Evolutionary conservation across 2,113 vertebrate genomes (phyloP).

Genomic region (Typhlomys cinereus): DNA sequence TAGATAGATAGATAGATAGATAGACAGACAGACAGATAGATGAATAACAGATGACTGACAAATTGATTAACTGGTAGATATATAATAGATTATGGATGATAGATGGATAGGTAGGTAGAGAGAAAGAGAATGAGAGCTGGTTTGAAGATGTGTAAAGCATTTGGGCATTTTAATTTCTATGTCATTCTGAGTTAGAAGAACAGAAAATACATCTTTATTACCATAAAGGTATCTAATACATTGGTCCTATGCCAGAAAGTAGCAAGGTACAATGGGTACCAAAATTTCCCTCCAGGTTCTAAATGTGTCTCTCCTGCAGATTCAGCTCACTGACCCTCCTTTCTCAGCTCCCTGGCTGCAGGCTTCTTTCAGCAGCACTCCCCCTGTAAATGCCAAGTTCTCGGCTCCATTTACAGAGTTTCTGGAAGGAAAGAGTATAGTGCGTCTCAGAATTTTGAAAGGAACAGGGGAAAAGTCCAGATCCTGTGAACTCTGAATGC

Average conservation of each 20-base stretch:
- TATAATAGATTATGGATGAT: not conserved
- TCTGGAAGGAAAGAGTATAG: conserved; percentile 24
- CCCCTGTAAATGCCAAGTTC: not conserved
- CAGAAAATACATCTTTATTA: not conserved
- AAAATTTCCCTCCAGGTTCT: not conserved
- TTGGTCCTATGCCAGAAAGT: not conserved
- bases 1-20: not conserved
- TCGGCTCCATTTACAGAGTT: not conserved
- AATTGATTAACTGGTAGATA: not conserved
- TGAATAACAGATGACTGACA: not conserved
- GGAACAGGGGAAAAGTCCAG: not conserved
- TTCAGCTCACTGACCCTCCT: not conserved
- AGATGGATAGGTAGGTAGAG: not conserved
- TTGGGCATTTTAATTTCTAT: not conserved
- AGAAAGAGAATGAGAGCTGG: not conserved
- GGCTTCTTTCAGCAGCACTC: not conserved
- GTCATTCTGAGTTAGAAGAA: conserved; percentile 1
- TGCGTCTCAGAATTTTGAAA: conserved; percentile 61
- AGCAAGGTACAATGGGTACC: not conserved
- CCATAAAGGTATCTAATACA: not conserved
- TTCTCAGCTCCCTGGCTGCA: not conserved
- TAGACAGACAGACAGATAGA: not conserved
- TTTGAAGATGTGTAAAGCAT: not conserved
- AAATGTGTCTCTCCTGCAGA: not conserved
- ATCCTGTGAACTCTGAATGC: conserved; percentile 41